Conservation (phyloP, 2,797 vertebrate genomes). For the Caiman crocodilus region DNA sequence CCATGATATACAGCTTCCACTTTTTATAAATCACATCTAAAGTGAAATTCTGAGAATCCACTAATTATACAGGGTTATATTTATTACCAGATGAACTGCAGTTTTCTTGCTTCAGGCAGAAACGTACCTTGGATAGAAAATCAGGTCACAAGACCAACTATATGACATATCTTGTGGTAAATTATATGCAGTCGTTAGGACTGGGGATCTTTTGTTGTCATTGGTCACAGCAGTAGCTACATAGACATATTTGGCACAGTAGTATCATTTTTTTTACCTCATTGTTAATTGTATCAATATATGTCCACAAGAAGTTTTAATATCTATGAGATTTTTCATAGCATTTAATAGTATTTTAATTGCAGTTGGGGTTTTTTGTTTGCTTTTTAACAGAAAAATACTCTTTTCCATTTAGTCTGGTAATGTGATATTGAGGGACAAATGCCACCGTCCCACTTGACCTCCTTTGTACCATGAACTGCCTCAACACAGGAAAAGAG, state of each 20-base stretch:
- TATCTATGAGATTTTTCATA: not conserved
- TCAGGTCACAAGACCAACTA: not conserved
- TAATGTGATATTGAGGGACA: not conserved
- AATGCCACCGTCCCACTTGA: not conserved
- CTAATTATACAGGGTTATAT: not conserved
- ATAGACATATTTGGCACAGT: not conserved
- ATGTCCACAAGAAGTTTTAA: not conserved
- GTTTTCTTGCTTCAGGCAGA: not conserved
- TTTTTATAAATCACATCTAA: constrained; percentile 27
- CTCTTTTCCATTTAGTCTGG: not conserved
- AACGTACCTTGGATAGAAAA: not conserved
- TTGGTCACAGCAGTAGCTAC: not conserved
- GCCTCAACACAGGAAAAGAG: not conserved
- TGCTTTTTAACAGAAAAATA: not conserved
- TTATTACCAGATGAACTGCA: constrained; percentile 16
- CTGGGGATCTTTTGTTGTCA: not conserved
- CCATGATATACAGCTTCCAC: not conserved
- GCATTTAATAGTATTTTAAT: not conserved
- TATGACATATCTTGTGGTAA: not conserved
- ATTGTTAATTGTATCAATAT: not conserved
- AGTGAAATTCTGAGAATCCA: constrained; percentile 24
- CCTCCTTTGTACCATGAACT: not conserved
- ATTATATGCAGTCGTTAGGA: not conserved
- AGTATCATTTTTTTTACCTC: not conserved
- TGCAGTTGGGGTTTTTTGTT: not conserved